Evolutionary conservation across 2,888 invertebrate genomes (phyloP).

Genomic region (Ormyrus nitidulus): DNA sequence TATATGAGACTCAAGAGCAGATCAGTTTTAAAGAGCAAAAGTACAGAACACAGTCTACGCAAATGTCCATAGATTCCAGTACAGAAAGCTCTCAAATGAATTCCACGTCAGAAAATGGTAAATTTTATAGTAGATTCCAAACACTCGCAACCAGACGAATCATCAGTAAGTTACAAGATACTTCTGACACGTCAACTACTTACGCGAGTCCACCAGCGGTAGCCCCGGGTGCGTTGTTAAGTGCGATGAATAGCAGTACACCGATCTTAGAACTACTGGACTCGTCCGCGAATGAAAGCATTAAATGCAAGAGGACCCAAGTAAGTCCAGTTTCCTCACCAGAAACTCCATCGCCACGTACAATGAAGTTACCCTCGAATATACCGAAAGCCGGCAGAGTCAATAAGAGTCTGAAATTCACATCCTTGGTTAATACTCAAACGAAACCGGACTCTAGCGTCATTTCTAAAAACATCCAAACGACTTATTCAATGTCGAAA

Average conservation of each 20-base stretch:
- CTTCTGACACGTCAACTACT: conserved; percentile 72
- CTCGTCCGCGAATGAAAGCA: conserved; percentile 62
- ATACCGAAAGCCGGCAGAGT: conserved; percentile 62
- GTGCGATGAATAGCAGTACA: conserved; percentile 61
- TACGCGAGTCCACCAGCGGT: conserved; percentile 69
- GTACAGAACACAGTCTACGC: conserved; percentile 23
- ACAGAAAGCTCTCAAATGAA: conserved; percentile 65
- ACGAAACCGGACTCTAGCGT: neutral
- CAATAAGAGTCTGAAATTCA: conserved; percentile 61
- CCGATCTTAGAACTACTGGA: conserved; percentile 71
- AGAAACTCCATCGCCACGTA: conserved; percentile 71
- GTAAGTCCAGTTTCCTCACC: conserved; percentile 73
- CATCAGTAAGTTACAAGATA: conserved; percentile 61
- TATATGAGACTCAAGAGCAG: neutral
- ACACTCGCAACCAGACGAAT: conserved; percentile 59
- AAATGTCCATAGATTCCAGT: conserved; percentile 63
- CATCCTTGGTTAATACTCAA: conserved; percentile 20
- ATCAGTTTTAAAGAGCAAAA: neutral
- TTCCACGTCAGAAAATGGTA: conserved; percentile 58
- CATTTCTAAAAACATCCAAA: neutral
- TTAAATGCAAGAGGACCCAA: conserved; percentile 58
- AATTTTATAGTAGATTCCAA: conserved; percentile 35
- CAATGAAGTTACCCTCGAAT: conserved; percentile 70
- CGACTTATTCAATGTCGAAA: neutral
- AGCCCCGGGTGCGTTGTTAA: conserved; percentile 58